A percentile compares a stretch with the other conserved stretches of the same genome.
These are phyloP conservation scores for Porites australiensis DNA, from an alignment of 64 coral and sea anemone species.

Conservation along the genomic window DNA sequence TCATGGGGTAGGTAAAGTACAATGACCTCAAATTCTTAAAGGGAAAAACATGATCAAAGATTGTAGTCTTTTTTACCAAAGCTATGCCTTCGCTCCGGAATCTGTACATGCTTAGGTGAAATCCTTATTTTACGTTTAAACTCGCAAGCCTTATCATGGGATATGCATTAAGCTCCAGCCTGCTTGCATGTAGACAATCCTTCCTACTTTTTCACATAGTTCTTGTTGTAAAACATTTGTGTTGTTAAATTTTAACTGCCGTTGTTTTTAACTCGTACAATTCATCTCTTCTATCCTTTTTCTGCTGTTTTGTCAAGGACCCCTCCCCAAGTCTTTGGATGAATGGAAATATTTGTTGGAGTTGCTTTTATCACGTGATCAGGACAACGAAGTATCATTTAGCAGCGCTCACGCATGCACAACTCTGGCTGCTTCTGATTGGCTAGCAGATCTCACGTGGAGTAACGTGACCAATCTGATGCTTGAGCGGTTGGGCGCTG, in stretches of 20 bases:
- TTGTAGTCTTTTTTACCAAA: too few relatives aligned
- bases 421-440: conserved; percentile 32
- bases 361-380: conserved; percentile 28
- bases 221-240: not conserved
- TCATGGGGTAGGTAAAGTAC: conserved; percentile 66
- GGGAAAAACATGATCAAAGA: too few relatives aligned
- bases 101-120: too few relatives aligned
- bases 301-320: conserved; percentile 6
- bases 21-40: not conserved
- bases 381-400: not conserved
- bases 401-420: not conserved
- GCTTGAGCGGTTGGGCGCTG: conserved; percentile 74
- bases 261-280: too few relatives aligned
- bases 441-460: conserved; percentile 59
- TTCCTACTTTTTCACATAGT: not conserved
- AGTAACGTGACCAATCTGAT: conserved; percentile 65
- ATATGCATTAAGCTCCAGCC: too few relatives aligned
- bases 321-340: conserved; percentile 36
- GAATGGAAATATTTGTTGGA: conserved; percentile 60
- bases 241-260: too few relatives aligned
- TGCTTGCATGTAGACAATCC: too few relatives aligned
- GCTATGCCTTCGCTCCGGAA: too few relatives aligned
- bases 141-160: too few relatives aligned
- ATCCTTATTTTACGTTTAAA: too few relatives aligned
- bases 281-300: not conserved